phyloP scores from a whole-genome alignment of 2,113 vertebrate genomes.

The Podarcis raffonei region DNA sequence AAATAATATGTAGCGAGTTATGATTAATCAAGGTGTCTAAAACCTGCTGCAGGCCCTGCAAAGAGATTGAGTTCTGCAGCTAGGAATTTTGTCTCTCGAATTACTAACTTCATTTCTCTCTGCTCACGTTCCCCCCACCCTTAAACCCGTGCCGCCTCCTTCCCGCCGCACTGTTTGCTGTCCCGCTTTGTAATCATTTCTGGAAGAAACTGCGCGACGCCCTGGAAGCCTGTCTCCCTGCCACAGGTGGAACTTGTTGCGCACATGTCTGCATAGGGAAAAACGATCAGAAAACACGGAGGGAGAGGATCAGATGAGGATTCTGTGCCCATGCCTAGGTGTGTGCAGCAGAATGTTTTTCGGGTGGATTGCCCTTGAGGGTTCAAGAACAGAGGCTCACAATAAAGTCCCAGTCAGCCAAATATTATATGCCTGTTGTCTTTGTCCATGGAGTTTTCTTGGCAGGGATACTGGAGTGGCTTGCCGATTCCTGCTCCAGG shows the following conservation, averaged over 20 bases:
- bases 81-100: constrained; percentile 67
- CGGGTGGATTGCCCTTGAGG: too few species aligned
- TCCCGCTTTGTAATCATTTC: neutral
- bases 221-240: too few species aligned
- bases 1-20: constrained; percentile 79
- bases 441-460: too few species aligned
- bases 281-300: neutral
- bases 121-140: too few species aligned
- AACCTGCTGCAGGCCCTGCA: constrained; percentile 62
- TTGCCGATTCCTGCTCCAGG: too few species aligned
- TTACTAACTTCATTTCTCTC: constrained; percentile 8
- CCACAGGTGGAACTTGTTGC: neutral
- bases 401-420: too few species aligned
- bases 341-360: too few species aligned
- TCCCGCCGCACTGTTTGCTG: neutral
- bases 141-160: neutral
- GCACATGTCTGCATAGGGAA: too few species aligned
- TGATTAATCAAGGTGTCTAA: constrained; percentile 84
- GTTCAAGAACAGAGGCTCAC: too few species aligned
- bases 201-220: neutral
- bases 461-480: too few species aligned
- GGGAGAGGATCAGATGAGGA: neutral
- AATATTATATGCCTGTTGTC: too few species aligned
- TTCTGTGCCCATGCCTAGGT: too few species aligned
- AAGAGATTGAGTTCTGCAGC: constrained; percentile 54